These are phyloP conservation scores for Machaerirhynchus nigripectus DNA, from an alignment of 2,113 vertebrate genomes.

Conservation along the genomic window DNA sequence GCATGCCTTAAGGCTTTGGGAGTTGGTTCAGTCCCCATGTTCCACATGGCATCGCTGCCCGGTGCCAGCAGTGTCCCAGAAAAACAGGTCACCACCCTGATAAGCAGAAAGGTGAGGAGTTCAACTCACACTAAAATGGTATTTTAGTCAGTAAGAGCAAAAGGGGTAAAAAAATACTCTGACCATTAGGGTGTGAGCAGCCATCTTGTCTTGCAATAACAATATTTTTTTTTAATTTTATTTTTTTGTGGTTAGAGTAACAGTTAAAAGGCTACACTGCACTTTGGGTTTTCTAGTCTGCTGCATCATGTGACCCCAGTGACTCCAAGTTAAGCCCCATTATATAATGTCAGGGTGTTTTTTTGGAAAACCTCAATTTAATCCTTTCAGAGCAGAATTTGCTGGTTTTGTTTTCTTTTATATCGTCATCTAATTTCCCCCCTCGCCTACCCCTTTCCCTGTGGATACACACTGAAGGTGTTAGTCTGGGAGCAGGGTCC, in stretches of 20 bases:
- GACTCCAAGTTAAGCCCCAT: not conserved
- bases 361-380: not conserved
- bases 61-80: not conserved
- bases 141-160: not conserved
- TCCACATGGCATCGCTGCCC: not conserved
- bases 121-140: not conserved
- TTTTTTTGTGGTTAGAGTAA: not conserved
- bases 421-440: not conserved
- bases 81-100: not conserved
- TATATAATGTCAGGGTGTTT: not conserved
- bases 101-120: not conserved
- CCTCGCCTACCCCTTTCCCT: not conserved
- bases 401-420: not conserved
- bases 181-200: not conserved
- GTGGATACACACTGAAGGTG: not conserved
- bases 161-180: not conserved
- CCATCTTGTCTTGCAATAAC: not conserved
- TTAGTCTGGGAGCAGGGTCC: not conserved
- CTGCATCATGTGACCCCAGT: not conserved
- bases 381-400: not conserved
- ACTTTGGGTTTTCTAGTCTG: not conserved
- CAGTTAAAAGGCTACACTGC: not conserved
- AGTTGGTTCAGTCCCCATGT: not conserved
- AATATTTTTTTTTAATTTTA: not conserved
- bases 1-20: not conserved